Base-by-base conservation (phyloP, 2,113 vertebrate species). In the Micronycteris hirsuta region DNA sequence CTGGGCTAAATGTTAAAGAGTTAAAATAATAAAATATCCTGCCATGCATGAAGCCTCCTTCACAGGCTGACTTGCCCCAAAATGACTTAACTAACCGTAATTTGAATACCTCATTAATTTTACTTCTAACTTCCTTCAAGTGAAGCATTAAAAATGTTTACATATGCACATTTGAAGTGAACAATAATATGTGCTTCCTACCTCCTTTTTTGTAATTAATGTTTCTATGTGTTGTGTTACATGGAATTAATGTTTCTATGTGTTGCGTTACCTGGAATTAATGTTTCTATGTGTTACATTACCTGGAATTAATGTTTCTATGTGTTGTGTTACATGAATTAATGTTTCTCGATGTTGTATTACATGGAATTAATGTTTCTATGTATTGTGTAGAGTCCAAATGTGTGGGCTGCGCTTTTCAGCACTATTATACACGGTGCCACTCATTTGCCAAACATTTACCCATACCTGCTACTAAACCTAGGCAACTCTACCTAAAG, bases 11-110 rank as follows among this genome's bases (percentile, higher is more conserved):
- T 81, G 73, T 83, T 96, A 67, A 92, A 88, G 86, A 89, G 63
- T 95, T 96, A 95, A 97, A 96, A 96, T 73, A 87, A 97, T 89
- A 91, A 90, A 86, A 93, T 86, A 22, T 94, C 45, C 94, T 78
- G 10, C 58, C 43, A 47, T 52, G 67, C 87, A 77, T 74, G 63
- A 96, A 97, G 54, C n/a, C 71, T 85, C 70, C 77, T 95, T 90
- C 82, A 61, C 67, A 67, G 63, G 41, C 70, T 94, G 90, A 90
- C 77, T 81, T 95, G 78, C 94, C 87, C 84, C 86, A 73, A 96
- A 86, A 54, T 76, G 89, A 89, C 93, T 86, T 86, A 86, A 91
- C 80, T 81, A 93, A 89, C 92, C 81, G 93, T 76, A 41, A 63
- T 95, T 95, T 96, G 93, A 94, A 93, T 92, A 82, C 67, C 22